phyloP scores from a whole-genome alignment of 2,888 invertebrate genomes.

The Microdon myrmicae region DNA sequence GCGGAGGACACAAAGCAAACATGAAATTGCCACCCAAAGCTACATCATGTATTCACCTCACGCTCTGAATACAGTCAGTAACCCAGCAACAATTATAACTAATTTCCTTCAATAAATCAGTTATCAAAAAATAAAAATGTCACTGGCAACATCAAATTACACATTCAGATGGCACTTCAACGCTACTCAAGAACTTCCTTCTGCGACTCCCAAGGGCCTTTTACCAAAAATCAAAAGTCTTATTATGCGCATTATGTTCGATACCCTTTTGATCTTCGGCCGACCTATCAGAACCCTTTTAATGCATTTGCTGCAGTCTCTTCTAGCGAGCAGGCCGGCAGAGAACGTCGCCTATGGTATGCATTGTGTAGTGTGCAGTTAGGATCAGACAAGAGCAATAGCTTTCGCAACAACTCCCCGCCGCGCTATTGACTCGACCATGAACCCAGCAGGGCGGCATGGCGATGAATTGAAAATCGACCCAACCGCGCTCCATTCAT shows the following conservation, averaged over 20 bases:
- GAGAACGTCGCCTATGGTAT: too few relatives aligned
- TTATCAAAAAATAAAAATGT: constrained; percentile 31
- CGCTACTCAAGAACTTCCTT: constrained; percentile 42
- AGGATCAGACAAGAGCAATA: too few relatives aligned
- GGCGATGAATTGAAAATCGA: constrained; percentile 50
- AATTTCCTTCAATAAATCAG: constrained; percentile 52
- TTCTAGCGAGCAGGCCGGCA: too few relatives aligned
- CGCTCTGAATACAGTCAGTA: constrained; percentile 25
- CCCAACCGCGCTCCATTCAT: constrained; percentile 37
- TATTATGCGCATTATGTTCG: constrained; percentile 36
- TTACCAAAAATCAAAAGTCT: constrained; percentile 23
- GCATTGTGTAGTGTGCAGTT: too few relatives aligned
- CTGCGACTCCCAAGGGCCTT: constrained; percentile 6
- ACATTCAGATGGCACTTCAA: constrained; percentile 45
- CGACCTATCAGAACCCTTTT: constrained; percentile 43
- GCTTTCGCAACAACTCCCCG: too few relatives aligned
- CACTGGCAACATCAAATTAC: constrained; percentile 39
- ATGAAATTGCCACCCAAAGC: too few relatives aligned
- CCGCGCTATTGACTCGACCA: too few relatives aligned
- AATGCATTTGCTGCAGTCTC: constrained; percentile 31
- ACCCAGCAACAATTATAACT: constrained; percentile 18
- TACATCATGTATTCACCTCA: constrained; percentile 1
- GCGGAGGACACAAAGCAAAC: too few relatives aligned
- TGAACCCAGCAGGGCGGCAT: constrained; percentile 26
- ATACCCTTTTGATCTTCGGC: constrained; percentile 45